Percentiles rank a stretch among this genome's conserved stretches.
Conservation (phyloP, 2,888 invertebrate species). For the Crematogaster levior region DNA sequence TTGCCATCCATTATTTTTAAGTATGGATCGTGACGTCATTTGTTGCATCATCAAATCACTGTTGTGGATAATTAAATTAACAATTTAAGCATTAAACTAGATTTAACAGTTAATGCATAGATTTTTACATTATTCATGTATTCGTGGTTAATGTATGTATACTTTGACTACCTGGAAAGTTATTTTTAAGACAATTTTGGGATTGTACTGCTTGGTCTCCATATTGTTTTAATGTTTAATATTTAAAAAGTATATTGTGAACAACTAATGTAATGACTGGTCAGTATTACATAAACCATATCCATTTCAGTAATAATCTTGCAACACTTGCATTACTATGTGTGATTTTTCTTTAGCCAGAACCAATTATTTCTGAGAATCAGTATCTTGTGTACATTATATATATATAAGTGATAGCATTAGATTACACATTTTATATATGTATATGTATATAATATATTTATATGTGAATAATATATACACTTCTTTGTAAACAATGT, state of each 20-base stretch:
- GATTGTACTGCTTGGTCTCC: background rate
- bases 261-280: background rate
- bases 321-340: background rate
- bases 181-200: slow-evolving; percentile 55
- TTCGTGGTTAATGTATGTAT: too few relatives aligned
- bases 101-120: background rate
- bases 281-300: background rate
- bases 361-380: background rate
- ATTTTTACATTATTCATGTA: too few relatives aligned
- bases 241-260: background rate
- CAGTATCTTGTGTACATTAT: background rate
- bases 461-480: too few relatives aligned
- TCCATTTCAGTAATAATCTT: background rate
- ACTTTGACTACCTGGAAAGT: slow-evolving; percentile 50
- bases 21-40: background rate
- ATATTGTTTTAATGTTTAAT: slow-evolving; percentile 42
- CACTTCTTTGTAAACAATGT: too few relatives aligned
- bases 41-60: slow-evolving; percentile 9
- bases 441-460: too few relatives aligned
- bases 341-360: background rate
- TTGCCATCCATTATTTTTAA: background rate
- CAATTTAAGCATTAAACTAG: background rate
- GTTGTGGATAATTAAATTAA: slow-evolving; percentile 21
- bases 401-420: slow-evolving; percentile 11
- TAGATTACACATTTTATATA: too few relatives aligned